Evolutionary conservation across 2,113 vertebrate species (phyloP).

Genomic region (Heloderma charlesbogerti): DNA sequence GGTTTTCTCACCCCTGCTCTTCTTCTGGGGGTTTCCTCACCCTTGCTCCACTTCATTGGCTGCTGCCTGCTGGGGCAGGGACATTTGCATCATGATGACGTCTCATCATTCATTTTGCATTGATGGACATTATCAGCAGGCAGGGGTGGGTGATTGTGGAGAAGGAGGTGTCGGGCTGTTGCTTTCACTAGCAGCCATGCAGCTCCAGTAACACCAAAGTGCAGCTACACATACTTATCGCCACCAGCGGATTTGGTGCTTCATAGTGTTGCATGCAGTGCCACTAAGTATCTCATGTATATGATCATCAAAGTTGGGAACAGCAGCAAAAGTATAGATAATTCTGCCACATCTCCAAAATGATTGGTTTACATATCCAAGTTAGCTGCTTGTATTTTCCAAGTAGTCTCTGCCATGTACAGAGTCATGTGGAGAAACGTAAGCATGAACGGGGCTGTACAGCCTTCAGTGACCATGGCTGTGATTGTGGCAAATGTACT

Average conservation of each 20-base stretch:
- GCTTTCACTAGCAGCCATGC: not conserved
- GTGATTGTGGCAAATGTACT: not conserved
- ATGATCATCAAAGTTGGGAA: not conserved
- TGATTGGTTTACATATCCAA: not conserved
- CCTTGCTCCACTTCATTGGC: not conserved
- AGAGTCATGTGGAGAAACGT: not conserved
- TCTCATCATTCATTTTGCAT: not conserved
- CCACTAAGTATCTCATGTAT: not conserved
- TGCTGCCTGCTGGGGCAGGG: not conserved
- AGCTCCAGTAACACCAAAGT: not conserved
- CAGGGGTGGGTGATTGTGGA: no score
- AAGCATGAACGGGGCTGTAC: not conserved
- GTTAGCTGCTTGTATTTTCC: not conserved
- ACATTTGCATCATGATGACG: not conserved
- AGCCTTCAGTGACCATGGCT: not conserved
- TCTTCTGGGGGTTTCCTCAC: not conserved
- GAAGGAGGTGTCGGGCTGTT: not conserved
- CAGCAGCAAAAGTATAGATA: not conserved
- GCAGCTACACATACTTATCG: not conserved
- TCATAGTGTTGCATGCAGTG: not conserved
- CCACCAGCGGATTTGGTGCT: not conserved
- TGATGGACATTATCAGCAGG: not conserved
- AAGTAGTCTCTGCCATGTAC: not conserved
- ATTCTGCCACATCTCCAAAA: not conserved
- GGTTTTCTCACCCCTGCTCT: not conserved